Conservation (phyloP, 2,888 invertebrate species). For the Lasioglossum leucozonium region DNA sequence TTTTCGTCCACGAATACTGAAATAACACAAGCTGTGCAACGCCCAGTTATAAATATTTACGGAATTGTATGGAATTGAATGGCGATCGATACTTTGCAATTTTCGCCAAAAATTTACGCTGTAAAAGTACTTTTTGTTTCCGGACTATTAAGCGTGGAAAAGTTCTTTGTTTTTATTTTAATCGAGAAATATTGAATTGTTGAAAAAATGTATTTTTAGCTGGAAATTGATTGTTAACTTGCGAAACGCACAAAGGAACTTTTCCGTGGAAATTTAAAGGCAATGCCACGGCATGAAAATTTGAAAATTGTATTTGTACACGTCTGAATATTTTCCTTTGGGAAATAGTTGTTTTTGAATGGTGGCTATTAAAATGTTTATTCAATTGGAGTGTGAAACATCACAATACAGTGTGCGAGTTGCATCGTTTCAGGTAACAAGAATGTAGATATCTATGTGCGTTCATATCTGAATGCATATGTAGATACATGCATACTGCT, state of each 20-base stretch:
- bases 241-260: not conserved
- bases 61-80: not conserved
- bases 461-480: not conserved
- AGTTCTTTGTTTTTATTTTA: not conserved
- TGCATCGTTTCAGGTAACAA: not conserved
- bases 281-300: not conserved
- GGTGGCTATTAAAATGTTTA: not conserved
- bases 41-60: not conserved
- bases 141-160: not conserved
- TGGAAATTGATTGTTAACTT: not conserved
- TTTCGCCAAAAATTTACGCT: not conserved
- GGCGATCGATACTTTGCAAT: not conserved
- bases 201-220: not conserved
- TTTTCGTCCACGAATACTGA: not conserved
- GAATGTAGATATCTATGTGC: not conserved
- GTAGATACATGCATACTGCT: not conserved
- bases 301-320: not conserved
- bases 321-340: too few species aligned
- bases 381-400: not conserved
- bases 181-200: not conserved
- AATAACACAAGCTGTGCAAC: not conserved
- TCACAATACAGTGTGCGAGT: not conserved
- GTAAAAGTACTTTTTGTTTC: not conserved
- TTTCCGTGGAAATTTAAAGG: not conserved
- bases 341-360: not conserved